phyloP scores from a whole-genome alignment of 2,888 invertebrate species.

The Trissolcus brochymenae region DNA sequence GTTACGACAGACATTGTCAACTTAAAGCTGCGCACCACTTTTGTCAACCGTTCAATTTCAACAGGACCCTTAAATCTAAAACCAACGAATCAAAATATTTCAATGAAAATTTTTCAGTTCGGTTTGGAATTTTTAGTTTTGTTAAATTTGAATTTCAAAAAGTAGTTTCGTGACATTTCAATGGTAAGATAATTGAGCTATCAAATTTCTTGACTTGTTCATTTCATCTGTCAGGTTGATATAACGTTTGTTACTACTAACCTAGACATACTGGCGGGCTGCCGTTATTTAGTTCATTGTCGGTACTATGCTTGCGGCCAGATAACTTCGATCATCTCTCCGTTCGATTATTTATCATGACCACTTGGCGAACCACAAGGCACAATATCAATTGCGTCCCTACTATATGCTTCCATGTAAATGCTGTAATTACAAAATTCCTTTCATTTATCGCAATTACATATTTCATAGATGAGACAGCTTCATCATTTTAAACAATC shows the following conservation, averaged over 20 bases:
- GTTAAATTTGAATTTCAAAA: too few species aligned
- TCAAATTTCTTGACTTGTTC: constrained; percentile 59
- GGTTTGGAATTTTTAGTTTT: neutral
- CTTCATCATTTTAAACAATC: too few species aligned
- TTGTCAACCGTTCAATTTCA: neutral
- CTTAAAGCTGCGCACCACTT: neutral
- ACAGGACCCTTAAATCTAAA: neutral
- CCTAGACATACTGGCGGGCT: constrained; percentile 68
- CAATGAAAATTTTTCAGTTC: neutral
- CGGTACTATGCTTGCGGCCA: constrained; percentile 61
- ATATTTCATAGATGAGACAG: too few species aligned
- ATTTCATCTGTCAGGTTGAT: constrained; percentile 63
- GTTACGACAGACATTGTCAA: neutral
- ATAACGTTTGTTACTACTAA: constrained; percentile 69
- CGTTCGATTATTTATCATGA: constrained; percentile 44
- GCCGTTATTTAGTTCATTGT: constrained; percentile 72
- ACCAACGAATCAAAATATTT: neutral
- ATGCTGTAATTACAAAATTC: too few species aligned
- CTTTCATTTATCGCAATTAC: too few species aligned
- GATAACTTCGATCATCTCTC: constrained; percentile 49
- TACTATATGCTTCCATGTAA: neutral
- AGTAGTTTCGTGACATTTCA: too few species aligned
- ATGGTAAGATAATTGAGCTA: too few species aligned
- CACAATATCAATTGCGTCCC: constrained; percentile 24
- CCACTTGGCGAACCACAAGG: constrained; percentile 34